These are phyloP conservation scores for Bergia sp. DNA, from an alignment of 92 coral and sea anemone species.

Conservation along the genomic window DNA sequence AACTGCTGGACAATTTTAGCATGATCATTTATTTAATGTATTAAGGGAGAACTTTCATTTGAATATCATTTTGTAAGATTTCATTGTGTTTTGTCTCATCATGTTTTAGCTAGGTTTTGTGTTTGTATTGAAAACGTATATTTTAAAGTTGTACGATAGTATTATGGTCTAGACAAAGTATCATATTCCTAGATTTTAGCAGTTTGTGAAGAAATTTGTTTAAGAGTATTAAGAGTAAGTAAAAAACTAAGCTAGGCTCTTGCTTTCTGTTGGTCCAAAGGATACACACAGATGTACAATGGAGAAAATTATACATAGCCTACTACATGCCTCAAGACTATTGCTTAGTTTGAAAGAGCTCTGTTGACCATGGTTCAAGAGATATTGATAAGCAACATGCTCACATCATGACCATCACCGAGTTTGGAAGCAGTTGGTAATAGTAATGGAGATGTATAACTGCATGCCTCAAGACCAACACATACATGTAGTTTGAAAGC, in stretches of 20 bases:
- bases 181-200: not conserved
- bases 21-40: not conserved
- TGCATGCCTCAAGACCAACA: not conserved
- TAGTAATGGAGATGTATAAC: not conserved
- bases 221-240: too few relatives aligned
- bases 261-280: not conserved
- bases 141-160: not conserved
- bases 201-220: not conserved
- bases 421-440: not conserved
- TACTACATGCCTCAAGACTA: too few relatives aligned
- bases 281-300: too few relatives aligned
- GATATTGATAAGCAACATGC: too few relatives aligned
- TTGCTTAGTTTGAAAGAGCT: not conserved
- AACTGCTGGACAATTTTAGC: not conserved
- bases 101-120: not conserved
- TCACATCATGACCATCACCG: too few relatives aligned
- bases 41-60: not conserved
- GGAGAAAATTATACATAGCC: too few relatives aligned
- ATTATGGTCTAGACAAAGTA: not conserved
- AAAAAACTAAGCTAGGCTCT: not conserved
- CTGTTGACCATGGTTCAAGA: too few relatives aligned
- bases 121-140: not conserved
- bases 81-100: too few relatives aligned
- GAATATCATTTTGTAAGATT: not conserved
- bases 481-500: too few relatives aligned